Percentiles rank a stretch among this genome's conserved stretches.
These are phyloP conservation scores for Strigamia transsilvanica DNA, from an alignment of 2,888 invertebrate genomes.

Conservation along the genomic window DNA sequence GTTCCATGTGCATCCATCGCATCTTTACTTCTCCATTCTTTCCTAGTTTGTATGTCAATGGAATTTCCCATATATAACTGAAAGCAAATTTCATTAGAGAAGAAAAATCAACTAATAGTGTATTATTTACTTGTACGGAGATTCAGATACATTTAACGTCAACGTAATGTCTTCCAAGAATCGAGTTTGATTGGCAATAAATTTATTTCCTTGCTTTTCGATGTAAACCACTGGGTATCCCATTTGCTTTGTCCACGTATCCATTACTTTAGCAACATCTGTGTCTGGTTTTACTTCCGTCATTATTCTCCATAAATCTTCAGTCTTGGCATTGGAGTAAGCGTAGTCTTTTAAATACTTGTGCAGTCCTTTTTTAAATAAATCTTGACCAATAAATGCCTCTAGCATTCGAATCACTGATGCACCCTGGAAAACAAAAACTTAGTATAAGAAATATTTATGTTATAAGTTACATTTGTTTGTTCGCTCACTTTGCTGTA, in stretches of 20 bases:
- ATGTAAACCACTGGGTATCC: constrained; percentile 82
- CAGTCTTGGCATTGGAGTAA: constrained; percentile 8
- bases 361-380: constrained; percentile 70
- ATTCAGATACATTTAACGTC: constrained; percentile 65
- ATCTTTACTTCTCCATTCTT: not conserved
- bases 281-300: not conserved
- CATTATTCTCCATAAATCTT: constrained; percentile 28
- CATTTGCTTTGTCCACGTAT: constrained; percentile 90
- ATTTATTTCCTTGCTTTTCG: constrained; percentile 62
- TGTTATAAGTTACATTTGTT: too few species aligned
- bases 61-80: constrained; percentile 46
- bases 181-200: constrained; percentile 75
- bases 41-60: not conserved
- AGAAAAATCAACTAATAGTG: too few species aligned
- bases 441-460: not conserved
- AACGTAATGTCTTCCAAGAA: constrained; percentile 77
- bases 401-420: constrained; percentile 89
- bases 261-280: constrained; percentile 70
- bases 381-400: constrained; percentile 75
- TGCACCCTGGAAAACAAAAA: constrained; percentile 64
- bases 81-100: constrained; percentile 45
- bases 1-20: constrained; percentile 20
- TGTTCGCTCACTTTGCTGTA: constrained; percentile 78
- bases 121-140: constrained; percentile 64
- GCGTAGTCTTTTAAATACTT: not conserved